These are phyloP conservation scores for Ascidia mentula DNA, from an alignment of 23 tunicate genomes.

Conservation along the genomic window DNA sequence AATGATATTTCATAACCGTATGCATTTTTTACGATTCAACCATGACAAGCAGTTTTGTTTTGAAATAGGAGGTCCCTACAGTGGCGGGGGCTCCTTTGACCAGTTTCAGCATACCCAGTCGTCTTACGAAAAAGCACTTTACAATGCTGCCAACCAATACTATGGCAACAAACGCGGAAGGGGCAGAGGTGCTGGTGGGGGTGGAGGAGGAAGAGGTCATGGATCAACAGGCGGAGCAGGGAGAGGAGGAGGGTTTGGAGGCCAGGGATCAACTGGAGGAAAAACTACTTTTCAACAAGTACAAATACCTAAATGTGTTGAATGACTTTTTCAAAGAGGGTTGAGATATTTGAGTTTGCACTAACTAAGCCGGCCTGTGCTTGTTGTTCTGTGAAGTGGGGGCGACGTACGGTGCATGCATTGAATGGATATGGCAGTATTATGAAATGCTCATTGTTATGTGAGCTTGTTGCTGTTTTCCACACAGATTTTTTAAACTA, in stretches of 20 bases:
- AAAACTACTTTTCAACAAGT: slow-evolving; percentile 1
- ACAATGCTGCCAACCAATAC: slow-evolving; percentile 69
- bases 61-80: background rate
- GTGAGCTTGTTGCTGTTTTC: background rate
- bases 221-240: slow-evolving; percentile 26
- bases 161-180: slow-evolving; percentile 33
- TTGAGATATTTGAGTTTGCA: slow-evolving; percentile 18
- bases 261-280: background rate
- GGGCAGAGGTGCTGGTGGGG: slow-evolving; percentile 20
- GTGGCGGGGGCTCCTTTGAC: background rate
- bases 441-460: background rate
- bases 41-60: background rate
- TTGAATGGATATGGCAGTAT: background rate
- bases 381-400: slow-evolving; percentile 1
- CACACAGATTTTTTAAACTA: background rate
- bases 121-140: slow-evolving; percentile 69
- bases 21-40: too few relatives aligned
- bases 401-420: slow-evolving; percentile 80
- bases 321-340: background rate
- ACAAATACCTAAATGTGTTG: background rate
- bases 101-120: slow-evolving; percentile 39
- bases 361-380: slow-evolving; percentile 71
- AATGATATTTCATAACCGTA: too few relatives aligned
- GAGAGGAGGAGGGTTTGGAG: slow-evolving; percentile 8
- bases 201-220: slow-evolving; percentile 40